These are phyloP conservation scores for Lepidochrysops patricia DNA, from an alignment of 2,888 invertebrate species.

Conservation along the genomic window DNA sequence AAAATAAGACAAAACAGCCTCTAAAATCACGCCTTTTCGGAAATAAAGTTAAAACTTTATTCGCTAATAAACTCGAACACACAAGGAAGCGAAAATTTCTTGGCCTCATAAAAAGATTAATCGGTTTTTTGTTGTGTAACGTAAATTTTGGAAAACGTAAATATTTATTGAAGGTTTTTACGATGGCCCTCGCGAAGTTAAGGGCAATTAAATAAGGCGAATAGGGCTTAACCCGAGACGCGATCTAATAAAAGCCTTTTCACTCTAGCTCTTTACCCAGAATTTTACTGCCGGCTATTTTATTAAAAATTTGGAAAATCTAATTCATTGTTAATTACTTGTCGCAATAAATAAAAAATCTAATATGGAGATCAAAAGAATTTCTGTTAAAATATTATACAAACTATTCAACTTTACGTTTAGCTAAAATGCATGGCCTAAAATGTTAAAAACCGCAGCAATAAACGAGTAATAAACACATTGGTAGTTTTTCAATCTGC, in stretches of 20 bases:
- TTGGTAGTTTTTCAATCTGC: constrained; percentile 4
- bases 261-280: not conserved
- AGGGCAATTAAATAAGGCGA: constrained; percentile 14
- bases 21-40: not conserved
- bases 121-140: constrained; percentile 7
- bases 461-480: not conserved
- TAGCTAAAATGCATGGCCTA: not conserved
- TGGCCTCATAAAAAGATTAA: not conserved
- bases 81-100: not conserved
- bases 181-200: constrained; percentile 14
- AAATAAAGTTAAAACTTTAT: not conserved
- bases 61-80: not conserved
- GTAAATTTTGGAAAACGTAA: constrained; percentile 12
- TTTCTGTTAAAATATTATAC: no score
- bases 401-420: no score
- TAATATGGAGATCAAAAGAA: not conserved
- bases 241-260: constrained; percentile 14
- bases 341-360: not conserved
- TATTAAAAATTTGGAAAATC: not conserved
- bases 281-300: not conserved
- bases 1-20: not conserved
- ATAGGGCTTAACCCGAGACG: constrained; percentile 9
- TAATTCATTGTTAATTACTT: not conserved
- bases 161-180: constrained; percentile 15
- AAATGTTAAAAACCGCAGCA: not conserved